phyloP scores from a whole-genome alignment of 2,797 vertebrate species.

The Podarcis lilfordi region DNA sequence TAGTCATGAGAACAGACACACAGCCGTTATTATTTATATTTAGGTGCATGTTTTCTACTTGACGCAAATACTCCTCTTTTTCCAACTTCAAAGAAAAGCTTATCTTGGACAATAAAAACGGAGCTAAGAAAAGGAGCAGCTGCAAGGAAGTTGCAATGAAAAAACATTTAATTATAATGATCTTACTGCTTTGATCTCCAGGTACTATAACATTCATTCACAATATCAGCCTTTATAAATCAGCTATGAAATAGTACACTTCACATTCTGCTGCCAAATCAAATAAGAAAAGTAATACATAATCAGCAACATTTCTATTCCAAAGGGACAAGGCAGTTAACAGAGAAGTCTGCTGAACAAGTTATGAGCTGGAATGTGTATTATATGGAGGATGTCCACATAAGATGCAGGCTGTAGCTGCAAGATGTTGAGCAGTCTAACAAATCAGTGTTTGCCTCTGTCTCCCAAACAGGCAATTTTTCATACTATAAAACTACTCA shows the following conservation, averaged over 20 bases:
- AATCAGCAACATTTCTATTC: constrained; percentile 50
- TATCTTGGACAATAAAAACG: constrained; percentile 65
- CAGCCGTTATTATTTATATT: constrained; percentile 42
- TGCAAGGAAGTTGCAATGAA: constrained; percentile 65
- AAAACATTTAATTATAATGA: constrained; percentile 63
- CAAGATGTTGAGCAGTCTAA: not conserved
- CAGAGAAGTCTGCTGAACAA: not conserved
- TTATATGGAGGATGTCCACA: constrained; percentile 22
- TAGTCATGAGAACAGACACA: constrained; percentile 47
- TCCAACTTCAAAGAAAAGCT: constrained; percentile 63
- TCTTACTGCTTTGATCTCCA: constrained; percentile 69
- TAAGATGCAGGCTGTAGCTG: not conserved
- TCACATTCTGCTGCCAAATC: constrained; percentile 55
- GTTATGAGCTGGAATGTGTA: constrained; percentile 3
- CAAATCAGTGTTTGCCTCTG: constrained; percentile 8
- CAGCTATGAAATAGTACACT: constrained; percentile 43
- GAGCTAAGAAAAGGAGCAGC: constrained; percentile 65
- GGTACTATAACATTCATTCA: constrained; percentile 63
- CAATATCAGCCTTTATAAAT: constrained; percentile 56
- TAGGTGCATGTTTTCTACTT: constrained; percentile 35
- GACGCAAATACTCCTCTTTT: constrained; percentile 50
- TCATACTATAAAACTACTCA: not conserved
- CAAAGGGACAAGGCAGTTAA: constrained; percentile 49
- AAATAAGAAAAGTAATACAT: constrained; percentile 63
- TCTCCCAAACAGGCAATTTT: not conserved